Base-by-base conservation (phyloP, 1,140 invertebrate genomes). In the Babylonia areolata region DNA sequence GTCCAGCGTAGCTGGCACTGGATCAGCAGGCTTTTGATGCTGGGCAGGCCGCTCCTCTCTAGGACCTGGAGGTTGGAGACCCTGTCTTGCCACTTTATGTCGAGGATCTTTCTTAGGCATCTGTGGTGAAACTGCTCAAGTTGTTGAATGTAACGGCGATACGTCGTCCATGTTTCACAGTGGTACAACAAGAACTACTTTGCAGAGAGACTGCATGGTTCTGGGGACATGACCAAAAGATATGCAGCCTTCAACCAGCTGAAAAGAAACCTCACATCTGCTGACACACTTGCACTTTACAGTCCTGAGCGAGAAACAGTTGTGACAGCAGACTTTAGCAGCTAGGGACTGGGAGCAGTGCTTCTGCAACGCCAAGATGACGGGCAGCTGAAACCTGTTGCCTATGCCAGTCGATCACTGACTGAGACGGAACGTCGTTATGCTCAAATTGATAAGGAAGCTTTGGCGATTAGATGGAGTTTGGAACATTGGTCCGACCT, bases 401-500 rank as follows among this genome's bases (percentile, higher is more conserved):
- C 86, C 42, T 90, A 77, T 79, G 85, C 42, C 91, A 90, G 58
- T n/a, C 58, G 58, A 23, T 64, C 58, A 64, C 58, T 64, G 58
- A 64, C 58, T n/a, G 28, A n/a, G 28, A 64, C 58, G 58, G 58
- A 64, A n/a, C 58, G 28, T 0, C 58, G 58, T 23, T 64, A 11
- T 11, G 58, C 58, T n/a, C 58, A 64, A n/a, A 64, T 64, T n/a
- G 58, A 64, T 12, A 64, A 64, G 28, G 6, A 64, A 64, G 58
- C 6, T 64, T 64, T 64, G 58, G 58, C 58, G 23, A n/a, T 64
- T 2, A 64, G 15, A 64, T 3, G 58, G 58, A 92, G 91, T 11
- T 81, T 85, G 58, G 87, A 94, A 58, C 91, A 92, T 82, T 95
- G 95, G 91, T 90, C 94, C 28, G 37, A 35, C 12, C 37, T 54